Base-by-base conservation (phyloP, 2,888 invertebrate genomes). In the Papilio demoleus region DNA sequence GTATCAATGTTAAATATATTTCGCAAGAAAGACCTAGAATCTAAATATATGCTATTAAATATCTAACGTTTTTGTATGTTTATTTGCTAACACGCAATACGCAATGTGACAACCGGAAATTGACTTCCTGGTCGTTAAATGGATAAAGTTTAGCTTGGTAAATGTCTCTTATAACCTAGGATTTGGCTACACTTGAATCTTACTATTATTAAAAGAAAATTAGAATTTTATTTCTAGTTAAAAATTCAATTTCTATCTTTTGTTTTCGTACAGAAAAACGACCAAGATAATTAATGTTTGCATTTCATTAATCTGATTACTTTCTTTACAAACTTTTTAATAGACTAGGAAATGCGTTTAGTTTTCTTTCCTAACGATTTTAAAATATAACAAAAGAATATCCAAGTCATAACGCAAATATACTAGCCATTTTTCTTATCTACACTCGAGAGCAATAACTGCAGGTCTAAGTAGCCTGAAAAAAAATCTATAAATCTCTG, bases 251-350 rank as follows among this genome's bases (percentile, higher is more conserved):
- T 27, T 27, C 27, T 27, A n/a, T 53, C 14, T 53, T 2, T 53
- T 27, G 8, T 14, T 14, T n/a, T 53, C 27, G n/a, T 27, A 27
- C n/a, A 53, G 27, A 53, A 53, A 53, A 53, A n/a, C 27, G 14
- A 53, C 14, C 53, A 12, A 53, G 8, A 53, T 47, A 12, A n/a
- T n/a, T n/a, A 47, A 47, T 53, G 53, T 27, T 27, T 53, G 27
- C 53, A 53, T 27, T 53, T 53, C 53, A 27, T 27, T 27, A n/a
- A 27, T 27, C 6, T 53, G 27, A 53, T 53, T 53, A 27, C n/a
- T 27, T 53, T 27, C 27, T 50, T 53, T 27, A 50, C 24, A 50
- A 50, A 50, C 5, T 24, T 24, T 24, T 24, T 11, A 47, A 47
- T 22, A 22, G 47, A 47, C 47, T 12, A 12, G 47, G 11, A 19